Conservation (phyloP, 2,888 invertebrate species). For the Augochlorella aurata region DNA sequence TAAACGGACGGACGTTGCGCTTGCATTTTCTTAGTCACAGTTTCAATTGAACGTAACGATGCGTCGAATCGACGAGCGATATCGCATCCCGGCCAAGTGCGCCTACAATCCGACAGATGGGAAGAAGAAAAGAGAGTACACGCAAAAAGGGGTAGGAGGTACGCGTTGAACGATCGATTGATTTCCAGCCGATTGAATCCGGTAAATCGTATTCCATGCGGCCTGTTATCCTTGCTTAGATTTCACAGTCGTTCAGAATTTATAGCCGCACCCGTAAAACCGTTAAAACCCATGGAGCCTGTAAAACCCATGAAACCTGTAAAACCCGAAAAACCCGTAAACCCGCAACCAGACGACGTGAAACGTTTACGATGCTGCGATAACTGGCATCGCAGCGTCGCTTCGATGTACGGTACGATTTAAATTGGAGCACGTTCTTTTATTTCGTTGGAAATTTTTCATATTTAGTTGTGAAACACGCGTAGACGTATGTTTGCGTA, state of each 20-base stretch:
- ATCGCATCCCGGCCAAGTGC: neutral
- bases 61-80: slow-evolving; percentile 16
- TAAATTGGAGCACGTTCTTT: neutral
- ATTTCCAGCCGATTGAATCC: slow-evolving; percentile 62
- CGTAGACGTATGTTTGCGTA: too few relatives aligned
- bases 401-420: neutral
- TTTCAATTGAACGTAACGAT: too few relatives aligned
- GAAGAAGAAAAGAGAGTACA: neutral
- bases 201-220: slow-evolving; percentile 63
- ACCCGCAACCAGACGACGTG: slow-evolving; percentile 69
- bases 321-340: slow-evolving; percentile 56
- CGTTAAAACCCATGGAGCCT: slow-evolving; percentile 27
- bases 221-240: slow-evolving; percentile 72
- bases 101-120: slow-evolving; percentile 23
- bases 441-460: neutral
- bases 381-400: slow-evolving; percentile 57
- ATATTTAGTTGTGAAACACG: neutral
- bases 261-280: slow-evolving; percentile 69
- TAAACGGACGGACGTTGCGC: too few relatives aligned
- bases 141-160: neutral
- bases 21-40: too few relatives aligned
- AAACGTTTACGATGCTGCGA: slow-evolving; percentile 56
- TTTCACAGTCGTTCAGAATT: slow-evolving; percentile 73
- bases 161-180: slow-evolving; percentile 56
- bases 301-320: slow-evolving; percentile 65